Conservation (phyloP, 2,888 invertebrate species). For the Aphodius sticticus region DNA sequence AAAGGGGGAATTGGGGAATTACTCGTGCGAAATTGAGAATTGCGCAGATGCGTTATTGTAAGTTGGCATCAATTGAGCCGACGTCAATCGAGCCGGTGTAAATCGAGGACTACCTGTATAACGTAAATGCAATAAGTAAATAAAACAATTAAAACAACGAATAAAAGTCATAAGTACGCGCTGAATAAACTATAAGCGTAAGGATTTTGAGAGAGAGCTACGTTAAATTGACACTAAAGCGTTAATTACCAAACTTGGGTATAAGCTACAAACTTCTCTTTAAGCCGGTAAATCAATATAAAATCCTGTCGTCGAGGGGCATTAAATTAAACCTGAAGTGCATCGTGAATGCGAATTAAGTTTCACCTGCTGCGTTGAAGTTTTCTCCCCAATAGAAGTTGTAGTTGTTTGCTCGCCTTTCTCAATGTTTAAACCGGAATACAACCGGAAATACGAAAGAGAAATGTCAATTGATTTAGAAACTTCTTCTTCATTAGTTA, state of each 20-base stretch:
- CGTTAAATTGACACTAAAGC: not conserved
- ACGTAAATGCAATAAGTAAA: not conserved
- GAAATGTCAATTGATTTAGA: not conserved
- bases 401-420: not conserved
- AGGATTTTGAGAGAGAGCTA: not conserved
- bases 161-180: not conserved
- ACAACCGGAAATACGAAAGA: not conserved
- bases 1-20: too few relatives aligned
- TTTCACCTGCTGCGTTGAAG: not conserved
- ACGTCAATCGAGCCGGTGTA: too few relatives aligned
- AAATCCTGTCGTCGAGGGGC: not conserved
- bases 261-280: not conserved
- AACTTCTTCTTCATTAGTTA: not conserved
- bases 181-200: not conserved
- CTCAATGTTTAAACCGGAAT: not conserved
- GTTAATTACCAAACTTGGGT: not conserved
- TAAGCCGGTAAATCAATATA: not conserved
- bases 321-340: not conserved
- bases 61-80: too few relatives aligned
- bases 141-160: not conserved
- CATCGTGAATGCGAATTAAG: not conserved
- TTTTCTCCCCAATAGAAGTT: not conserved
- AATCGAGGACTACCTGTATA: too few relatives aligned
- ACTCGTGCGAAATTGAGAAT: too few relatives aligned
- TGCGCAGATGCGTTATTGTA: too few relatives aligned